A percentile compares a stretch with the other conserved stretches of the same genome.
phyloP scores from a whole-genome alignment of 2,797 vertebrate genomes.

The Sparidentex hasta region DNA sequence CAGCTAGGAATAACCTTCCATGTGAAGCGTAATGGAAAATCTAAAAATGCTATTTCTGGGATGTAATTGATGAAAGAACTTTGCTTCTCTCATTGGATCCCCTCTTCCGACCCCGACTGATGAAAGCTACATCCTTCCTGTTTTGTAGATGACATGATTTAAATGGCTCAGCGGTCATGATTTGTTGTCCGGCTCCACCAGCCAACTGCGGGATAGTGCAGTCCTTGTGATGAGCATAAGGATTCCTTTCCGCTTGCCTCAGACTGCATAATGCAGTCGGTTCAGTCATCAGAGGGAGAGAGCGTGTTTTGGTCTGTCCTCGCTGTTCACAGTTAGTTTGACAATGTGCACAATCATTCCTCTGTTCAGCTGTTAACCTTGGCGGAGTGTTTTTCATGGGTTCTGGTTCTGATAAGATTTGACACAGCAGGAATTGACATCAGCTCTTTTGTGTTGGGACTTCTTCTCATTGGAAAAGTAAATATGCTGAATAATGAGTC shows the following conservation, averaged over 20 bases:
- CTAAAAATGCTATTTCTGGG: not conserved
- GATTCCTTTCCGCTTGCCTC: slow-evolving; percentile 83
- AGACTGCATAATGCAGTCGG: slow-evolving; percentile 78
- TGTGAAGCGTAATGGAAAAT: not conserved
- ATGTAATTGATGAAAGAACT: not conserved
- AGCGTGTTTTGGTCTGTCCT: slow-evolving; percentile 42
- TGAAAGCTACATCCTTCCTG: slow-evolving; percentile 55
- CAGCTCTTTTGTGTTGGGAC: slow-evolving; percentile 4
- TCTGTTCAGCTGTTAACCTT: slow-evolving; percentile 35
- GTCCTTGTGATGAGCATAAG: slow-evolving; percentile 76
- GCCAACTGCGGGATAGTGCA: slow-evolving; percentile 67
- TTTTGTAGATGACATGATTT: slow-evolving; percentile 65
- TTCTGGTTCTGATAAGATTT: slow-evolving; percentile 26
- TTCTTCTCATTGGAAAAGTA: slow-evolving; percentile 25
- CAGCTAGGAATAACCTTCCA: not conserved
- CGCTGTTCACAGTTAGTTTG: slow-evolving; percentile 51
- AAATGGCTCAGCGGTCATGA: slow-evolving; percentile 63
- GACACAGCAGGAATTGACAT: slow-evolving; percentile 11
- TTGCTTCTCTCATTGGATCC: slow-evolving; percentile 4
- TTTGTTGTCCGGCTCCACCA: slow-evolving; percentile 53
- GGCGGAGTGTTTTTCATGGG: slow-evolving; percentile 26
- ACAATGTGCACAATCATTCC: slow-evolving; percentile 53
- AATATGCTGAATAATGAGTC: slow-evolving; percentile 41
- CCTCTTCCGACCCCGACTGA: slow-evolving; percentile 17
- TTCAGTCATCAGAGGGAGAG: slow-evolving; percentile 65